A percentile compares a stretch with the other conserved stretches of the same genome.
Conservation (phyloP, 2,797 vertebrate genomes). For the Nyctibius grandis region DNA sequence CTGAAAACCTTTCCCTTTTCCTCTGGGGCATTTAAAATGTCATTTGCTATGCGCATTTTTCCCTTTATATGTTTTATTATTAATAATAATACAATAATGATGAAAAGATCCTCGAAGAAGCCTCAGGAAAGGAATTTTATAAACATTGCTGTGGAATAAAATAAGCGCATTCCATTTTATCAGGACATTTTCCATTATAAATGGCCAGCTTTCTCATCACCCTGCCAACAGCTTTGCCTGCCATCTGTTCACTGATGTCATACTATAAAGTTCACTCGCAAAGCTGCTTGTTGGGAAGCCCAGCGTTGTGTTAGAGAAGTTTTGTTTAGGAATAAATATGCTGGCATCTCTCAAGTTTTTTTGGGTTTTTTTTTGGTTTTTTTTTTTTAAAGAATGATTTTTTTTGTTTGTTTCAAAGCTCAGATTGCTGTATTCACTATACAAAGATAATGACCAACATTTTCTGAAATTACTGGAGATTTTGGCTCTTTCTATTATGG, state of each 20-base stretch:
- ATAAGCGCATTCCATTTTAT: conserved; percentile 65
- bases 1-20: conserved; percentile 34
- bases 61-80: conserved; percentile 51
- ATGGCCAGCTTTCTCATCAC: conserved; percentile 53
- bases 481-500: not conserved
- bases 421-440: not conserved
- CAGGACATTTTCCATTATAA: conserved; percentile 72
- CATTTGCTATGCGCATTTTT: conserved; percentile 23
- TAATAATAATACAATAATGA: conserved; percentile 54
- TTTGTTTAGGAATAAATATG: conserved; percentile 39
- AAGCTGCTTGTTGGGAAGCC: conserved; percentile 42
- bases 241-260: conserved; percentile 71
- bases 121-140: conserved; percentile 61
- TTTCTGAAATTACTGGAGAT: not conserved
- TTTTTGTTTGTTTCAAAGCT: not conserved
- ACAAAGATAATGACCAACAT: not conserved
- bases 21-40: conserved; percentile 40
- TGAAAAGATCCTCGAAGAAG: conserved; percentile 56
- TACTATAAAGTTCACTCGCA: conserved; percentile 42
- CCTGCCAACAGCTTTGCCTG: conserved; percentile 60
- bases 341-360: not conserved
- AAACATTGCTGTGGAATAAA: conserved; percentile 69
- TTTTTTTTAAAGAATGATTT: not conserved
- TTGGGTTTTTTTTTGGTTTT: not conserved
- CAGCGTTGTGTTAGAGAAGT: conserved; percentile 1